Evolutionary conservation across 2,797 vertebrate genomes (phyloP), one percentile per base, ranked within the genome.

Genomic region (Myotis planiceps): DNA sequence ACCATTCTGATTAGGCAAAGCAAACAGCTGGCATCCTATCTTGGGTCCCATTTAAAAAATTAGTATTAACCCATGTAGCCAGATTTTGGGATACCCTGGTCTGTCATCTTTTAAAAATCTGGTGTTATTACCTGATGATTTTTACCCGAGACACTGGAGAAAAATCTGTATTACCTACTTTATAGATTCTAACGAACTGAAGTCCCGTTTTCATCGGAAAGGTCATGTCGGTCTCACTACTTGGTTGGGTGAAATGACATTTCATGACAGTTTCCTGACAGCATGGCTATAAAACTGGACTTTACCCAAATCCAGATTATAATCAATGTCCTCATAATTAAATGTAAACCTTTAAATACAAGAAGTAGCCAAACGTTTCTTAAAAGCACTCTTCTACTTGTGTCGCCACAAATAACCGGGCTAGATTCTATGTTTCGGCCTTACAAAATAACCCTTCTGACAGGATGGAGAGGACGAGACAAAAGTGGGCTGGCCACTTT

Each of bases 271-370:
- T 88, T 90, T 88, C 32, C 32, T 68, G 45, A 78, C 6, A 60
- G 9, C 42, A 55, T 60, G 21, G 34, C n/a, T 49, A 74, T 45
- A 37, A 76, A 80, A 21, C 18, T 45, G 29, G 83, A 80, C 82
- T 83, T 39, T 55, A 25, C 16, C 19, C 51, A 60, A 49, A 92
- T 47, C 23, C 13, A 60, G 6, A 72, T 58, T 29, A 75, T 69
- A 71, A 82, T 37, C 23, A 75, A 75, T 29, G 15, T 15, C 16
- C 34, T 19, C 63, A 25, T 23, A 84, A 92, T 55, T 51, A 75
- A 74, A 86, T 34, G 63, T 18, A 96, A 92, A 82, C 63, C 58
- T 93, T 79, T 51, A 94, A 78, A 90, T 72, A 34, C 60, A 93
- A 32, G 13, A 42, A 75, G 71, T 1, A 95, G 27, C 15, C 29